Conservation (phyloP, 2,113 vertebrate genomes). For the Hippolais icterina region DNA sequence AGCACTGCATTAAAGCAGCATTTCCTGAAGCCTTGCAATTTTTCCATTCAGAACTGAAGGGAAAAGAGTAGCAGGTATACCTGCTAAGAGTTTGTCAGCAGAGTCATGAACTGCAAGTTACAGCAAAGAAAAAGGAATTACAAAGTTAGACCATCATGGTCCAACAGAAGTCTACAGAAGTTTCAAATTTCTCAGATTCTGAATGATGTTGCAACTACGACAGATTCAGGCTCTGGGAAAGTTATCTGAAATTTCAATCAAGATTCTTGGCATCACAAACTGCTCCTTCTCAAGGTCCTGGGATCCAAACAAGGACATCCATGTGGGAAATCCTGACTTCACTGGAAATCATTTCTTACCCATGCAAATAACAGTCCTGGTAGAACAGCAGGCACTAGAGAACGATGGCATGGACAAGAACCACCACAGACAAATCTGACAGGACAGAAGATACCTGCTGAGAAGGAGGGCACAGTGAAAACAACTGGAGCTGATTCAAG, state of each 20-base stretch:
- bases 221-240: not conserved
- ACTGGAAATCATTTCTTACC: not conserved
- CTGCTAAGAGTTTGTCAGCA: not conserved
- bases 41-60: not conserved
- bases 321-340: not conserved
- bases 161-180: not conserved
- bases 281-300: not conserved
- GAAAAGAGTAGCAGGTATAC: not conserved
- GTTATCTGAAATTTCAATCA: not conserved
- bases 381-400: not conserved
- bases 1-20: not conserved
- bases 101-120: not conserved
- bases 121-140: not conserved
- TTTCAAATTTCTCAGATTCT: not conserved
- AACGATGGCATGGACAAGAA: not conserved
- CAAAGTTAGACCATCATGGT: not conserved
- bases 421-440: not conserved
- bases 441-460: not conserved
- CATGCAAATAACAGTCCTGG: not conserved
- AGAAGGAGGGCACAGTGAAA: not conserved
- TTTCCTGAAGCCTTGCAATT: not conserved
- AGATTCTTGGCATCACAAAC: not conserved
- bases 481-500: not conserved
- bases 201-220: not conserved
- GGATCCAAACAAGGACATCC: not conserved